Conservation (phyloP, 2,113 vertebrate genomes). For the Irena cyanogastra region DNA sequence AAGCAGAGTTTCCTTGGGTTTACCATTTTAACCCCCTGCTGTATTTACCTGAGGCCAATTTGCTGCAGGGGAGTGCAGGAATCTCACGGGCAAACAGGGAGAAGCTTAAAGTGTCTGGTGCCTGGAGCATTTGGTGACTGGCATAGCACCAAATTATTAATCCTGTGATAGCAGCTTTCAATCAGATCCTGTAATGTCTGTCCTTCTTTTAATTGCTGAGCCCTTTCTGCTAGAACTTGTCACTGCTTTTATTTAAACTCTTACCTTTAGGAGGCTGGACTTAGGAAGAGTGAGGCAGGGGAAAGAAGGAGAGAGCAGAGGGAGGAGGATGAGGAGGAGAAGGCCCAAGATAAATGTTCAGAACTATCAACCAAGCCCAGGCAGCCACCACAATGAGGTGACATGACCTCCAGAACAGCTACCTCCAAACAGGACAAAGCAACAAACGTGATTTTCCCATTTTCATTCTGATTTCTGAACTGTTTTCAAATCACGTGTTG, state of each 20-base stretch:
- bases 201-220: neutral
- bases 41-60: neutral
- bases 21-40: neutral
- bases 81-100: rapidly evolving
- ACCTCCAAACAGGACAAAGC: neutral
- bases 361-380: neutral
- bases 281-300: neutral
- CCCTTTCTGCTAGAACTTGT: neutral
- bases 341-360: neutral
- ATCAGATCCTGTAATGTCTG: neutral
- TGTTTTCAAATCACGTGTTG: neutral
- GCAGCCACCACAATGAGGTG: neutral
- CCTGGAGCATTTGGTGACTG: neutral
- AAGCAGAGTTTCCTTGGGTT: neutral
- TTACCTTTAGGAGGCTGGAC: neutral
- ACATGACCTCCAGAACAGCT: neutral
- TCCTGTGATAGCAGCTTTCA: neutral
- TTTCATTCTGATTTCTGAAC: neutral
- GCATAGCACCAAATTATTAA: neutral
- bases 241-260: neutral
- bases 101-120: neutral
- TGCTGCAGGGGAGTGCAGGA: neutral
- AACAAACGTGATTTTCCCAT: neutral
- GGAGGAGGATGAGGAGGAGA: neutral
- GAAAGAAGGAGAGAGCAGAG: neutral